Evolutionary conservation across 2,888 invertebrate species (phyloP).

Genomic region (Drosophila kuntzei): DNA sequence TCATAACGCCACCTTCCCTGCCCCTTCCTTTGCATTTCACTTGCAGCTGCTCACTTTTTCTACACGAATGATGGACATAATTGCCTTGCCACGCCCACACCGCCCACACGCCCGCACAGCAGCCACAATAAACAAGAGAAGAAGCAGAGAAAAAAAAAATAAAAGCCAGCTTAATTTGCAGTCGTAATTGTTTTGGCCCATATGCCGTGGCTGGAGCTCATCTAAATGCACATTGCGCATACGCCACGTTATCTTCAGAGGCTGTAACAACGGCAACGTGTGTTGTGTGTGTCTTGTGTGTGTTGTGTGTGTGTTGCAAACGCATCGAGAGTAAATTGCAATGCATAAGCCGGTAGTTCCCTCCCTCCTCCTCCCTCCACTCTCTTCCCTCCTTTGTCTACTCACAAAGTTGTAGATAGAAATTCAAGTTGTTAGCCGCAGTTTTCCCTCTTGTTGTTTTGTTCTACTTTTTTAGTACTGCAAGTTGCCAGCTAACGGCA

Average conservation of each 20-base stretch:
- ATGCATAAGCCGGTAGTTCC: constrained; percentile 23
- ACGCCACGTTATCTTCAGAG: constrained; percentile 58
- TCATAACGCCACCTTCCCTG: neutral
- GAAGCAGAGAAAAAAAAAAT: constrained; percentile 21
- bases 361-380: neutral
- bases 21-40: neutral
- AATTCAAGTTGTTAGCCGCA: constrained; percentile 31
- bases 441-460: constrained; percentile 60
- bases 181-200: constrained; percentile 80
- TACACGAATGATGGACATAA: constrained; percentile 79
- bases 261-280: constrained; percentile 13
- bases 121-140: constrained; percentile 11
- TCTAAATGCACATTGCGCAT: constrained; percentile 69
- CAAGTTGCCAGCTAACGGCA: constrained; percentile 5
- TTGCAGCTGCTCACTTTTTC: constrained; percentile 58
- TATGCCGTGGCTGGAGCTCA: constrained; percentile 54
- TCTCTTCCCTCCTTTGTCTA: neutral
- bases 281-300: neutral
- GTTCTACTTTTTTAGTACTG: constrained; percentile 69
- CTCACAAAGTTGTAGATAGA: constrained; percentile 23
- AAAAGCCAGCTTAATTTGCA: constrained; percentile 65
- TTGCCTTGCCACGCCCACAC: constrained; percentile 70
- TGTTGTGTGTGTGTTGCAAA: constrained; percentile 19
- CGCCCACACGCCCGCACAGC: constrained; percentile 51
- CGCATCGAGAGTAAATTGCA: constrained; percentile 77